Base-by-base conservation (phyloP, 2,888 invertebrate species). In the Sicus ferrugineus region DNA sequence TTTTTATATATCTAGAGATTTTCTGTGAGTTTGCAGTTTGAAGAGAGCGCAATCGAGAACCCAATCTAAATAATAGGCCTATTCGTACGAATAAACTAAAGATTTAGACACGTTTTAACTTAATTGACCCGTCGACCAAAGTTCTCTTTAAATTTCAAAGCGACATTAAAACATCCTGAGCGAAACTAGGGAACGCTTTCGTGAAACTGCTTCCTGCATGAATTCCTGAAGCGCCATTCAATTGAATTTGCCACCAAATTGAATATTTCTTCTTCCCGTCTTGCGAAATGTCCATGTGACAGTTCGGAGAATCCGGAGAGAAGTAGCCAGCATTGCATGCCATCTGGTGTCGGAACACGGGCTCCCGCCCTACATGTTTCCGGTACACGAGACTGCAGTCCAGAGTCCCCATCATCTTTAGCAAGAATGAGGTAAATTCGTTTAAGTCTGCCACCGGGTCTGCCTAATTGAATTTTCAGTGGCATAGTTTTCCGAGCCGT, bases 401-500 rank as follows among this genome's bases (percentile, higher is more conserved):
- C 46, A 56, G 19, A 28, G 21, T 48, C 23, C 5, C 11, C 16
- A 11, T 21, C 42, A 61, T 42, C 56, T 54, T 54, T 16, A 4
- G 26, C n/a, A n/a, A n/a, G 30, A 38, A 19, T 42, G 21, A 31
- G 23, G 61, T 16, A 46, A 63, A 28, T 46, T 63, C 63, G n/a
- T 16, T 46, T 28, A 42, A 42, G 52, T 23, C 26, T 52, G 11
- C 19, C 21, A 46, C 3, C 54, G n/a, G 16, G 31, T n/a, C 38
- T n/a, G 38, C 14, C 30, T 59, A 67, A 67, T 58, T 59, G 67
- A 59, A 59, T 59, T 67, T n/a, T 30, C 58, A 58, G 58, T 23
- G 19, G 59, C 31, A 19, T 28, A 52, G 34, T 50, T 9, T 52
- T 54, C 28, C 54, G 6, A 6, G 5, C 23, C 23, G 54, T 23